Percentiles rank a stretch among this genome's conserved stretches.
phyloP scores from a whole-genome alignment of 2,888 invertebrate genomes.

The Pachymerium ferrugineum region DNA sequence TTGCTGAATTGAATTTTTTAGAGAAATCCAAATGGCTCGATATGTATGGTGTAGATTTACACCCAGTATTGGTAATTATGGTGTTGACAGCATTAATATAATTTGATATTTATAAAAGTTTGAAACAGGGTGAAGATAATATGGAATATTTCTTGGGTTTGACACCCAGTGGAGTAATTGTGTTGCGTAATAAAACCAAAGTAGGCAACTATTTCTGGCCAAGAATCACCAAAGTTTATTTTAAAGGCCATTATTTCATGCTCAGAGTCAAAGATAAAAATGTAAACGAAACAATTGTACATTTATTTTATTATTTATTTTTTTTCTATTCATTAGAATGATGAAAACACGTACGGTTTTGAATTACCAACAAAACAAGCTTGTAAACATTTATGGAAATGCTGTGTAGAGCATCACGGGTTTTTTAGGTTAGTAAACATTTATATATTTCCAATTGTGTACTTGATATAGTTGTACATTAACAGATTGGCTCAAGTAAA shows the following conservation, averaged over 20 bases:
- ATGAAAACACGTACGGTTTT: conserved; percentile 93
- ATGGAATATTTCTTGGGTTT: conserved; percentile 93
- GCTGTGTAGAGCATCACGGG: conserved; percentile 92
- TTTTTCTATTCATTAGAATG: conserved; percentile 61
- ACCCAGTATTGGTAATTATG: conserved; percentile 77
- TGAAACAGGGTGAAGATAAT: conserved; percentile 79
- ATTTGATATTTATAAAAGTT: neutral
- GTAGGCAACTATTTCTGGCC: conserved; percentile 98
- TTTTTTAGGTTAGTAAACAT: conserved; percentile 49
- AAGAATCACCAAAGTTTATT: conserved; percentile 90
- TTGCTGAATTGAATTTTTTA: conserved; percentile 88
- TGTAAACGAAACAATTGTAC: conserved; percentile 57
- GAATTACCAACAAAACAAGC: conserved; percentile 86
- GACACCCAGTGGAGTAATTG: conserved; percentile 91
- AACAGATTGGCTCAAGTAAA: conserved; percentile 78
- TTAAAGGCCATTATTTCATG: conserved; percentile 95
- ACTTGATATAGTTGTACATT: conserved; percentile 50
- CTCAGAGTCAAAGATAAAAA: conserved; percentile 91
- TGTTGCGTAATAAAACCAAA: conserved; percentile 89
- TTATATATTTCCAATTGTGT: neutral
- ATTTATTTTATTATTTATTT: conserved; percentile 15
- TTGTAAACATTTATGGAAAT: conserved; percentile 92
- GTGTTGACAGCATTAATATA: neutral
- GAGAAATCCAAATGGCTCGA: conserved; percentile 98
- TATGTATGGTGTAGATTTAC: conserved; percentile 96